Conservation (phyloP, 2,113 vertebrate genomes). For the Tyrannus savana region DNA sequence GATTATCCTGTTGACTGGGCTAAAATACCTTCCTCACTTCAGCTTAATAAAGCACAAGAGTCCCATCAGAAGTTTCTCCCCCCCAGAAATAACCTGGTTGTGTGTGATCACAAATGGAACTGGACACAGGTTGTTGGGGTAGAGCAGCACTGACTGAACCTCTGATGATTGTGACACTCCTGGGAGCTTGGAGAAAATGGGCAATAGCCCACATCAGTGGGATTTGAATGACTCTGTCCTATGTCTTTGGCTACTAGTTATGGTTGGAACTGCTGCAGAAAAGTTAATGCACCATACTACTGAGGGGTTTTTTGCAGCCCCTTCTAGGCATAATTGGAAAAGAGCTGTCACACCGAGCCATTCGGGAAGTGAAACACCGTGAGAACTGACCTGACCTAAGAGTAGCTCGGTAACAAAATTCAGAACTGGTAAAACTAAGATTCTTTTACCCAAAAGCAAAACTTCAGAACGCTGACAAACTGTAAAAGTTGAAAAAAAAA, state of each 20-base stretch:
- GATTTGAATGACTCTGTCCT: background rate
- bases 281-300: background rate
- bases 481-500: background rate
- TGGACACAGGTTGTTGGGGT: accelerated
- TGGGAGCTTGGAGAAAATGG: background rate
- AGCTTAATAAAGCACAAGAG: background rate
- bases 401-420: background rate
- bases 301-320: background rate
- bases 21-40: background rate
- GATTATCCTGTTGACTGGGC: background rate
- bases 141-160: background rate
- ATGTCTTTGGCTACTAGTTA: background rate
- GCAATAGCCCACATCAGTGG: background rate
- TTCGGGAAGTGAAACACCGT: background rate
- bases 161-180: background rate
- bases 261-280: background rate
- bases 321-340: background rate
- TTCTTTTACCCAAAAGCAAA: background rate
- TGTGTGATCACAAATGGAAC: background rate
- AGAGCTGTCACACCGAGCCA: background rate
- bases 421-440: background rate
- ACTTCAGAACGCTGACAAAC: background rate
- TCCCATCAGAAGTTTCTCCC: background rate
- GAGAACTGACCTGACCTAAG: background rate
- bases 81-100: accelerated